These are phyloP conservation scores for Mactromeris polynyma DNA, from an alignment of 2,888 invertebrate species.

Conservation along the genomic window DNA sequence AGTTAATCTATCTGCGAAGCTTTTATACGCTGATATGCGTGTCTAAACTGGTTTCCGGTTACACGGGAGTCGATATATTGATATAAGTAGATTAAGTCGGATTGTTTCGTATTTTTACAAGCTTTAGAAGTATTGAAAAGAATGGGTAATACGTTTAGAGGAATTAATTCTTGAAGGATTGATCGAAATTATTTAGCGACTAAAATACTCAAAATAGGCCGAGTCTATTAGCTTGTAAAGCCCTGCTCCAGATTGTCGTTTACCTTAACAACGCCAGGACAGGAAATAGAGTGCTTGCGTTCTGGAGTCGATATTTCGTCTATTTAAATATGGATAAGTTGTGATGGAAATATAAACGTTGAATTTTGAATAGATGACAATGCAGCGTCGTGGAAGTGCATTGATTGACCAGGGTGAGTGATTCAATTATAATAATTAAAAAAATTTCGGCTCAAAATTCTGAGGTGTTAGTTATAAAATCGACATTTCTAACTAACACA, in stretches of 20 bases:
- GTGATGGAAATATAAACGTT: slow-evolving; percentile 10
- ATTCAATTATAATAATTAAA: neutral
- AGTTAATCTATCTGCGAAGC: neutral
- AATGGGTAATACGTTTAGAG: slow-evolving; percentile 53
- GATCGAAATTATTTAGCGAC: slow-evolving; percentile 37
- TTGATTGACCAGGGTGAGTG: slow-evolving; percentile 36
- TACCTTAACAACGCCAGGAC: slow-evolving; percentile 36
- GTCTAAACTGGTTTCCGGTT: slow-evolving; percentile 12
- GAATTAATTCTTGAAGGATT: slow-evolving; percentile 52
- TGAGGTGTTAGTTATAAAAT: neutral
- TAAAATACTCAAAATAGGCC: slow-evolving; percentile 27
- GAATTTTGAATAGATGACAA: neutral
- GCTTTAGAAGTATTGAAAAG: slow-evolving; percentile 46
- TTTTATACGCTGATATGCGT: neutral
- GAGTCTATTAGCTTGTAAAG: slow-evolving; percentile 19
- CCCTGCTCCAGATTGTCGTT: neutral
- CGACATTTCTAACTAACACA: neutral
- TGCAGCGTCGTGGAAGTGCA: slow-evolving; percentile 36
- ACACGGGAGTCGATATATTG: slow-evolving; percentile 43
- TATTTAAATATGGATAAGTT: neutral
- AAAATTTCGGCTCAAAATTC: neutral
- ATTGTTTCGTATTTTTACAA: slow-evolving; percentile 55
- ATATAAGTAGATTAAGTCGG: slow-evolving; percentile 53
- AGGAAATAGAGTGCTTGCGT: neutral
- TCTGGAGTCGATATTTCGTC: neutral